A percentile compares a stretch with the other conserved stretches of the same genome.
phyloP scores from a whole-genome alignment of 2,113 vertebrate genomes.

The Rhabdornis inornatus region DNA sequence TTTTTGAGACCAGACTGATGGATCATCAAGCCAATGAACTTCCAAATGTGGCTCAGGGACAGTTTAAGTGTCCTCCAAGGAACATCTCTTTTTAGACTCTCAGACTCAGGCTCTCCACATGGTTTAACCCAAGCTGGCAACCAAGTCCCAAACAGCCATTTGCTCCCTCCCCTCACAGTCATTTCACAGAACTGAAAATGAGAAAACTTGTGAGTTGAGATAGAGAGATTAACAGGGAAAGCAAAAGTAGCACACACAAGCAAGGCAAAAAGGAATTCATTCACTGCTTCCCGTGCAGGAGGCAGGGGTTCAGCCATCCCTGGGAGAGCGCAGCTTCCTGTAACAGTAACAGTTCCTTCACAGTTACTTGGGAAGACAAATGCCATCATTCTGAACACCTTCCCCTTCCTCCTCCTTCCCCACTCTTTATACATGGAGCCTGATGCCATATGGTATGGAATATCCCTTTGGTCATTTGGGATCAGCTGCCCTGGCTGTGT shows the following conservation, averaged over 20 bases:
- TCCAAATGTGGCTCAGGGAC: neutral
- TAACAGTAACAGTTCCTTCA: neutral
- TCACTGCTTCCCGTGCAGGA: rapidly evolving
- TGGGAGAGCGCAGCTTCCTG: neutral
- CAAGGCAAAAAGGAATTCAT: neutral
- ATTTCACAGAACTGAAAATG: neutral
- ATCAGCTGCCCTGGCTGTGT: neutral
- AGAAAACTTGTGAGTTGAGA: neutral
- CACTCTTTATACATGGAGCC: neutral
- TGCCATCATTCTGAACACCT: neutral
- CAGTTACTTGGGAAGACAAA: neutral
- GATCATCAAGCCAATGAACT: neutral
- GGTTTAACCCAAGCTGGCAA: neutral
- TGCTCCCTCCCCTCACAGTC: neutral
- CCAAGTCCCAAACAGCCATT: neutral
- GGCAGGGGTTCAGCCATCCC: neutral
- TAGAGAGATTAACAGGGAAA: neutral
- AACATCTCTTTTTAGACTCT: neutral
- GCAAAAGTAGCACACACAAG: neutral
- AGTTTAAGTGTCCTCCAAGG: neutral
- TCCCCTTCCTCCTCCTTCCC: neutral
- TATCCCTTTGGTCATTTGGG: neutral
- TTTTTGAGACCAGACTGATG: neutral
- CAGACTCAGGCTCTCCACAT: neutral
- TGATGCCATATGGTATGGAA: too few species aligned